These are phyloP conservation scores for Achatina immaculata DNA, from an alignment of 1,140 invertebrate genomes.

Conservation along the genomic window DNA sequence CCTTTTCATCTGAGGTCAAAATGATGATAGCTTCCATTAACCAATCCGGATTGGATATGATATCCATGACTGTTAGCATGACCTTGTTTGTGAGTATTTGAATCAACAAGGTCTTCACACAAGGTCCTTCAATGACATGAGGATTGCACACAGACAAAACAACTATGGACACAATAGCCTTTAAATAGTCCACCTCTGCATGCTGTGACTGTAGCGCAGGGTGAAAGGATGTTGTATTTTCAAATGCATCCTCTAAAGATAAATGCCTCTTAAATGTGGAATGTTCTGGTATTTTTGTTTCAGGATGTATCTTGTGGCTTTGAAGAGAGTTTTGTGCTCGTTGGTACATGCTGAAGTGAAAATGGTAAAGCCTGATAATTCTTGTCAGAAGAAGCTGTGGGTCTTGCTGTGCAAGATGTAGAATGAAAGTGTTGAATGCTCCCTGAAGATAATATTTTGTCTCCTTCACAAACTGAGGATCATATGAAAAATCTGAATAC, in stretches of 20 bases:
- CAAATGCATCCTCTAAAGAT: constrained; percentile 53
- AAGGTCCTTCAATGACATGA: constrained; percentile 40
- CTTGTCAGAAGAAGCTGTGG: constrained; percentile 32
- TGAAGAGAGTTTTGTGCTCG: constrained; percentile 41
- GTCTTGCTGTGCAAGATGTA: constrained; percentile 36
- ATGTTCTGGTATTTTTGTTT: constrained; percentile 25
- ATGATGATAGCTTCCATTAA: constrained; percentile 52
- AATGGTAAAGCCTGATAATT: constrained; percentile 43
- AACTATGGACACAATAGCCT: constrained; percentile 43
- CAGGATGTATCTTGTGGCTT: constrained; percentile 31
- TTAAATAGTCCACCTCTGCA: constrained; percentile 46
- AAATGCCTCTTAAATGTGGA: constrained; percentile 21
- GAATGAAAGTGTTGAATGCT: constrained; percentile 39
- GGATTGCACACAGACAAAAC: constrained; percentile 37
- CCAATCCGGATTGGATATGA: constrained; percentile 50
- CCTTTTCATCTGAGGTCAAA: constrained; percentile 46
- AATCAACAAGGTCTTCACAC: constrained; percentile 43
- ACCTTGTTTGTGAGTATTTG: constrained; percentile 54
- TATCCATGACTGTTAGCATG: constrained; percentile 45
- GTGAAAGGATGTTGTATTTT: constrained; percentile 47
- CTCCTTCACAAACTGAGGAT: constrained; percentile 46
- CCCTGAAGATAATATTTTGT: constrained; percentile 38
- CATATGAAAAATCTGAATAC: constrained; percentile 45
- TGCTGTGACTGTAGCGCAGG: constrained; percentile 43
- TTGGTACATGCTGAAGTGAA: constrained; percentile 48